Evolutionary conservation across 2,888 invertebrate species (phyloP).

Genomic region (Loripinus fragilis): DNA sequence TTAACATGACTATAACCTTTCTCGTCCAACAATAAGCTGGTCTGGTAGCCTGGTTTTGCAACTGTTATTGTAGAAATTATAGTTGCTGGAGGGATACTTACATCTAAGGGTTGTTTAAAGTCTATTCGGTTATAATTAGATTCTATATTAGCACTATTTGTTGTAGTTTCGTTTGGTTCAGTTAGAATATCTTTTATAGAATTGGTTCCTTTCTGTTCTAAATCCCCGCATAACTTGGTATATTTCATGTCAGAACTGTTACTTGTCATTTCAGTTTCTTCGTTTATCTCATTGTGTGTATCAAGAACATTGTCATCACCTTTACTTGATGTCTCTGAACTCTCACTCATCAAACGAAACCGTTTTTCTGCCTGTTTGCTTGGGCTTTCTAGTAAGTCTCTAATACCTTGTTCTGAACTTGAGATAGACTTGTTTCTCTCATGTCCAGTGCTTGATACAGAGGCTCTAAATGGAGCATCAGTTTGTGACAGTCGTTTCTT

Average conservation of each 20-base stretch:
- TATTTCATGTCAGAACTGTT: not conserved
- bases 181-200: slow-evolving; percentile 31
- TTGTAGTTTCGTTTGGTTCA: slow-evolving; percentile 17
- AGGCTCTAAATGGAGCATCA: slow-evolving; percentile 20
- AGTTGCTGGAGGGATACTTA: slow-evolving; percentile 14
- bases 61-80: slow-evolving; percentile 58
- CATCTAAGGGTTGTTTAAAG: slow-evolving; percentile 17
- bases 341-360: slow-evolving; percentile 14
- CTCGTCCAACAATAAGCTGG: slow-evolving; percentile 56
- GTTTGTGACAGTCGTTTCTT: slow-evolving; percentile 14
- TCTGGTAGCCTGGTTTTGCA: slow-evolving; percentile 47
- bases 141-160: slow-evolving; percentile 14
- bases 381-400: slow-evolving; percentile 46
- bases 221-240: not conserved
- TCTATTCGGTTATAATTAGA: slow-evolving; percentile 45
- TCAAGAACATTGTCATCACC: slow-evolving; percentile 11
- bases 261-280: not conserved
- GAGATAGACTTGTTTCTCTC: slow-evolving; percentile 24
- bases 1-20: slow-evolving; percentile 65
- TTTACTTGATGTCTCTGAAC: slow-evolving; percentile 17
- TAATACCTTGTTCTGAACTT: slow-evolving; percentile 44
- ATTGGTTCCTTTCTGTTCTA: not conserved
- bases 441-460: slow-evolving; percentile 13
- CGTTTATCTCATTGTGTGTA: not conserved
- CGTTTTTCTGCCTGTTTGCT: slow-evolving; percentile 17